Conservation (phyloP, 2,113 vertebrate genomes). For the Loxodonta africana region DNA sequence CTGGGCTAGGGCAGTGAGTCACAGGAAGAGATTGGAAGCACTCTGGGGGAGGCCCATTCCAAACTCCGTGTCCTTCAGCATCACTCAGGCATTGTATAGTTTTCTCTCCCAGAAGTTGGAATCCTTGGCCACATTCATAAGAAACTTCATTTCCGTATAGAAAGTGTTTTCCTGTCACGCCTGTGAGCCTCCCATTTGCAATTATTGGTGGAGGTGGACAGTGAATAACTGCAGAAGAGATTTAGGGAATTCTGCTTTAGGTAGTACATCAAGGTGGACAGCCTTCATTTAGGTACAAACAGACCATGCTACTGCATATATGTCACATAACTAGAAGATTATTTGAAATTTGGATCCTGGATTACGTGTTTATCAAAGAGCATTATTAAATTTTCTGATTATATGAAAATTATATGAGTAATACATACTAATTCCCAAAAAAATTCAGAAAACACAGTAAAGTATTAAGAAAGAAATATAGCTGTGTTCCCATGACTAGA, state of each 20-base stretch:
- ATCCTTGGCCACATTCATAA: conserved; percentile 70
- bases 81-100: conserved; percentile 32
- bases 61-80: conserved; percentile 38
- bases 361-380: background rate
- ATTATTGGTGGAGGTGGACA: conserved; percentile 43
- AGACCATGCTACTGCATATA: background rate
- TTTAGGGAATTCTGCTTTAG: background rate
- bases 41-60: conserved; percentile 58
- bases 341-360: background rate
- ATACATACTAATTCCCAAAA: background rate
- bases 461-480: conserved; percentile 28
- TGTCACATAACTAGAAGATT: background rate
- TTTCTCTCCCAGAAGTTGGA: conserved; percentile 68
- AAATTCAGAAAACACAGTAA: conserved; percentile 28
- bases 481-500: background rate
- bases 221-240: conserved; percentile 65
- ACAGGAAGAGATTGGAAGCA: conserved; percentile 18
- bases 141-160: conserved; percentile 32
- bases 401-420: background rate
- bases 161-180: background rate
- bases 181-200: background rate
- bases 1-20: conserved; percentile 67
- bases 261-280: background rate
- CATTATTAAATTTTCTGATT: background rate
- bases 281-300: background rate